These are phyloP conservation scores for Macrophya alboannulata DNA, from an alignment of 2,888 invertebrate species.

Conservation along the genomic window DNA sequence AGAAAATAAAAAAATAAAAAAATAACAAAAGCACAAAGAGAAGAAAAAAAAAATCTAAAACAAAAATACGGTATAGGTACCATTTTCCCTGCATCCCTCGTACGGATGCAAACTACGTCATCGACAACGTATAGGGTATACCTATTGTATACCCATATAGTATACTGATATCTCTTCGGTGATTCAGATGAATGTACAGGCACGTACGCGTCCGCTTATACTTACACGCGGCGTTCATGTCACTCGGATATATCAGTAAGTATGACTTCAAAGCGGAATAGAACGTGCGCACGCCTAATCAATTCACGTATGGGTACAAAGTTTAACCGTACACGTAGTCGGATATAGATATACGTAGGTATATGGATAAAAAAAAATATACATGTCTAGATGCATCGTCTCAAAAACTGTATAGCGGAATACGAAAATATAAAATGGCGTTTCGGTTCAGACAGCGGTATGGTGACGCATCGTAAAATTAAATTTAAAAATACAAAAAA, in stretches of 20 bases:
- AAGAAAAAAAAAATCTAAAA: background rate
- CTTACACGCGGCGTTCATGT: constrained; percentile 63
- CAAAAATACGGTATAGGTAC: too few species aligned
- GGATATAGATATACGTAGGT: background rate
- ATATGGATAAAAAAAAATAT: background rate
- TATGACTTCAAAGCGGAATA: constrained; percentile 39
- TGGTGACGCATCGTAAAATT: constrained; percentile 7
- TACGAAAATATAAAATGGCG: background rate
- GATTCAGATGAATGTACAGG: constrained; percentile 77
- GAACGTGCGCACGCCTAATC: constrained; percentile 56
- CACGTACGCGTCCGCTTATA: constrained; percentile 64
- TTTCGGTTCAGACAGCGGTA: background rate
- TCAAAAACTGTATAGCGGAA: background rate
- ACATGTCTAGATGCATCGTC: background rate
- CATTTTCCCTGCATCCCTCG: background rate
- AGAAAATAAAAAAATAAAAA: background rate
- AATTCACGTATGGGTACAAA: constrained; percentile 12
- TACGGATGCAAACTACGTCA: background rate
- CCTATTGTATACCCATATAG: background rate
- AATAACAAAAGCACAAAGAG: background rate
- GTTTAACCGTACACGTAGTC: background rate
- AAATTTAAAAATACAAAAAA: background rate
- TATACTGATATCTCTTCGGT: constrained; percentile 39
- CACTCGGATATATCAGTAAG: constrained; percentile 44
- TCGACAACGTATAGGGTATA: background rate